phyloP scores from a whole-genome alignment of 53 echinoderm and acorn worm species.

The Glandiceps talaboti region DNA sequence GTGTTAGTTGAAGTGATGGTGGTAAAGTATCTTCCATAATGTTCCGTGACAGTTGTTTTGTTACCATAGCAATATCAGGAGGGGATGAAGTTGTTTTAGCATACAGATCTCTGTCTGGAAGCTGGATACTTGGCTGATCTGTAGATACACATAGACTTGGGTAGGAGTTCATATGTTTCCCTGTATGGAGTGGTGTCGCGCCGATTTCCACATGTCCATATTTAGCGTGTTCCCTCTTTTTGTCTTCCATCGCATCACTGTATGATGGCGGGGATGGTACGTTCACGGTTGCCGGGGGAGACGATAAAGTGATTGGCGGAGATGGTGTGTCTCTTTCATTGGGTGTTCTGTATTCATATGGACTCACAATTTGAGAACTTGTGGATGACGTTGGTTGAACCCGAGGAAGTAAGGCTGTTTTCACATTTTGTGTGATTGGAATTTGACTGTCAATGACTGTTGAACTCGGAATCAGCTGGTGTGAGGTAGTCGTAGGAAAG shows the following conservation, averaged over 20 bases:
- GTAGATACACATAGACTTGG: constrained; percentile 15
- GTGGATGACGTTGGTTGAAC: not conserved
- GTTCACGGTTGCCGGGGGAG: constrained; percentile 42
- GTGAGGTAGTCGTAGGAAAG: too few relatives aligned
- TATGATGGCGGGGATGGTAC: constrained; percentile 20
- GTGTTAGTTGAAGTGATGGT: constrained; percentile 60
- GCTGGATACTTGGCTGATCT: not conserved
- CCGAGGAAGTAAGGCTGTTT: not conserved
- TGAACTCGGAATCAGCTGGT: too few relatives aligned
- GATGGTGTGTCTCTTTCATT: constrained; percentile 54
- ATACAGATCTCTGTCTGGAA: not conserved
- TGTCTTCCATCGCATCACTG: constrained; percentile 24
- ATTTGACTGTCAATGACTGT: too few relatives aligned
- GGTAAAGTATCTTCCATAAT: constrained; percentile 69
- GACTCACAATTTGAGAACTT: not conserved
- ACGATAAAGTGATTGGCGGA: constrained; percentile 31
- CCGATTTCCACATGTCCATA: too few relatives aligned
- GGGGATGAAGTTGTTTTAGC: not conserved
- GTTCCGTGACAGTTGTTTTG: constrained; percentile 60
- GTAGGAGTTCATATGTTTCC: not conserved
- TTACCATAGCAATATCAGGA: constrained; percentile 73
- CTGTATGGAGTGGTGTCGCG: not conserved
- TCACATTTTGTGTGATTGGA: not conserved
- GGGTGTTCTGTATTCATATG: not conserved
- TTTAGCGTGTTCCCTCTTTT: constrained; percentile 1